Evolutionary conservation across 1,140 invertebrate species (phyloP).

Genomic region (Drosophila nasuta): DNA sequence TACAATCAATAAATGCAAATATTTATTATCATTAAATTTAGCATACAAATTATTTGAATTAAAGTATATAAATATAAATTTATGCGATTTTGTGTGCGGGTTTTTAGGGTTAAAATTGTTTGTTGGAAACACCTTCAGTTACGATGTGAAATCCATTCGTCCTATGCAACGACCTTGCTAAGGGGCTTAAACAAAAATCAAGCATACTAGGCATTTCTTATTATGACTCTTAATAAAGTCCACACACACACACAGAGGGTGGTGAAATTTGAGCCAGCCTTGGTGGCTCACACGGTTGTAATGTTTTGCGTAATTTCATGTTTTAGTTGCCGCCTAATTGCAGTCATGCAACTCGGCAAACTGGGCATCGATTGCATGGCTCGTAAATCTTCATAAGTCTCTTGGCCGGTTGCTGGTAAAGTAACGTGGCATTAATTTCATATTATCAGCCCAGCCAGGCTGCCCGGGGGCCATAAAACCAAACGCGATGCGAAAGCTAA

Average conservation of each 20-base stretch:
- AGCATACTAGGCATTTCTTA: neutral
- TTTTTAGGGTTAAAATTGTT: neutral
- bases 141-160: conserved; percentile 6
- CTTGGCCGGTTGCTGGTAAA: conserved; percentile 16
- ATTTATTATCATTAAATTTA: neutral
- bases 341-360: conserved; percentile 65
- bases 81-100: neutral
- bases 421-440: conserved; percentile 71
- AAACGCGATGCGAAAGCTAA: conserved; percentile 47
- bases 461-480: conserved; percentile 65
- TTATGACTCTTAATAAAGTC: conserved; percentile 15
- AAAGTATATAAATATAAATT: neutral
- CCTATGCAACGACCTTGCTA: conserved; percentile 8
- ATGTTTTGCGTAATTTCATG: conserved; percentile 47
- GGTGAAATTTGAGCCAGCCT: conserved; percentile 39
- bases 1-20: conserved; percentile 5
- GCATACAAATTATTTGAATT: neutral
- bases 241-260: neutral
- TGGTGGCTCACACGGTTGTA: conserved; percentile 7
- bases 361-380: conserved; percentile 75
- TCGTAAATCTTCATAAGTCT: conserved; percentile 69
- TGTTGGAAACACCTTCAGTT: conserved; percentile 1
- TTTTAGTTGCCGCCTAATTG: conserved; percentile 62
- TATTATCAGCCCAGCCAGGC: conserved; percentile 63
- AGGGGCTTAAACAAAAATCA: neutral